These are phyloP conservation scores for Anagyrus pseudococci DNA, from an alignment of 2,888 invertebrate species.

Conservation along the genomic window DNA sequence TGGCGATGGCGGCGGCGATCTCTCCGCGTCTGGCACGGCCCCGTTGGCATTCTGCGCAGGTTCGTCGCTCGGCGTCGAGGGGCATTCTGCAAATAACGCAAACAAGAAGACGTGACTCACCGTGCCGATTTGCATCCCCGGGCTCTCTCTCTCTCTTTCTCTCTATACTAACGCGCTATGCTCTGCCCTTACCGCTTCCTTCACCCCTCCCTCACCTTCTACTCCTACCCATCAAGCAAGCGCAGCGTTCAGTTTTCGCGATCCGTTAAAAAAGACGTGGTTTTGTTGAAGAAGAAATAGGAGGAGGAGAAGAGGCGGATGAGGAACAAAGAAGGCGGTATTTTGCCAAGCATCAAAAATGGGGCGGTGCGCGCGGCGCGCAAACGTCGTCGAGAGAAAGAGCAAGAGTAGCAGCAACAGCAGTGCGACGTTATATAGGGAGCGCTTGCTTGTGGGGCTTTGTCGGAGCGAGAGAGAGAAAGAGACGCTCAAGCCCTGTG, in stretches of 20 bases:
- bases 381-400: too few relatives aligned
- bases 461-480: constrained; percentile 31
- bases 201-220: neutral
- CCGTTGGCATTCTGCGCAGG: constrained; percentile 37
- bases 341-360: constrained; percentile 32
- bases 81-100: constrained; percentile 44
- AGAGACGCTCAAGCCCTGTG: too few relatives aligned
- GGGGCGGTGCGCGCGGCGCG: neutral
- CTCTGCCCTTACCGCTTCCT: neutral
- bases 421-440: too few relatives aligned
- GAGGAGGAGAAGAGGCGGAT: neutral
- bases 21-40: constrained; percentile 23
- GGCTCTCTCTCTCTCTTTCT: too few relatives aligned
- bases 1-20: constrained; percentile 8
- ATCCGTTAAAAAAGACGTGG: too few relatives aligned
- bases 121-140: too few relatives aligned
- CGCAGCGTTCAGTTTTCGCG: too few relatives aligned
- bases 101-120: constrained; percentile 35
- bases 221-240: too few relatives aligned
- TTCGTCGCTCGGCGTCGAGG: constrained; percentile 40
- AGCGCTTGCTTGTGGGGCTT: constrained; percentile 27
- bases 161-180: too few relatives aligned
- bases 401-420: too few relatives aligned
- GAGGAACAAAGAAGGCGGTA: constrained; percentile 25
- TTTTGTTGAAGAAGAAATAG: constrained; percentile 8